Base-by-base conservation (phyloP, 2,888 invertebrate genomes). In the Synanthedon andrenaeformis region DNA sequence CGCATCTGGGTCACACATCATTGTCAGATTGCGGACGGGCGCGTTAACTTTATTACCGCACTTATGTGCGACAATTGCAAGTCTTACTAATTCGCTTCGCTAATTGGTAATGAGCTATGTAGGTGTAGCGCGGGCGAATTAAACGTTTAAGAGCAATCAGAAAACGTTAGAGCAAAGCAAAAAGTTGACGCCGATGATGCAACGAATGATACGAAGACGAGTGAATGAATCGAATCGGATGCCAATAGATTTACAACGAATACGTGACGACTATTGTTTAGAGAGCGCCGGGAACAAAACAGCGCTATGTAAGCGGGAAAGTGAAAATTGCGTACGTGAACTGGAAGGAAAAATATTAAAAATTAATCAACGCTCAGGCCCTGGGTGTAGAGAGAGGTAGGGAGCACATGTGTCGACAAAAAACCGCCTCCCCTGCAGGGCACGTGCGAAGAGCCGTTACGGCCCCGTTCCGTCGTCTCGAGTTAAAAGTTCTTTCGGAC, bases 261-360 rank as follows among this genome's bases (percentile, higher is more conserved):
- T 56, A 67, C 71, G 74, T 72, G 71, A 70, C 62, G 65, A 53
- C 66, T 63, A 64, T 59, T 62, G 61, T 61, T 59, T 61, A 61
- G 55, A 53, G 53, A 51, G 55, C 62, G 23, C 19, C 6, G 19
- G 56, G 57, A 59, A 61, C 61, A 59, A 41, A 51, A 17, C 51
- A 67, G 66, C 63, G 70, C 69, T 64, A 65, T 69, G 69, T 75
- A 71, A 77, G 74, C 77, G 76, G 72, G 63, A 82, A 86, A 85
- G 85, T 85, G 84, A 87, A 86, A 86, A 86, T 86, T 83, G 85
- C 79, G 85, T 84, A 86, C 86, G 86, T 86, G 86, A 83, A 85
- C 82, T 79, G 84, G 82, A 79, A 82, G 85, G 76, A 83, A 83
- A 87, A 85, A 86, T 86, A 87, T 86, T 86, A 86, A 87, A 87